phyloP scores from a whole-genome alignment of 1,140 invertebrate species.

The Popillia japonica region DNA sequence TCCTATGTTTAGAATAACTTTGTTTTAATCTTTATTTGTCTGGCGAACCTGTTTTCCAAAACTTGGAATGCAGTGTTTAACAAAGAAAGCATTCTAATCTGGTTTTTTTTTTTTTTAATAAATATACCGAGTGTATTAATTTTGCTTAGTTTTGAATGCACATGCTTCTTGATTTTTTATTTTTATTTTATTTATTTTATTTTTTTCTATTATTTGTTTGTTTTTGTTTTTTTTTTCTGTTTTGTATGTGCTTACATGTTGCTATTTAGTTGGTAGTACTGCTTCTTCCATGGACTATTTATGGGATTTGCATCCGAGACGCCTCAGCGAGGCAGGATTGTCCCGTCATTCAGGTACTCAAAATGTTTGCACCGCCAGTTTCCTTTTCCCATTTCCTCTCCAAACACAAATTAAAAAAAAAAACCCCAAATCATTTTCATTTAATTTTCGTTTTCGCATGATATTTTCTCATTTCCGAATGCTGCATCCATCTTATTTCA shows the following conservation, averaged over 20 bases:
- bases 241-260: slow-evolving; percentile 22
- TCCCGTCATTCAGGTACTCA: slow-evolving; percentile 73
- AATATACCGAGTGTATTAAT: neutral
- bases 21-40: neutral
- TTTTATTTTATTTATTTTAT: neutral
- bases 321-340: slow-evolving; percentile 74
- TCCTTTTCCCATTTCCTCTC: neutral
- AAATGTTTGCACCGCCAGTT: neutral
- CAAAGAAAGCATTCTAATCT: neutral
- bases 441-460: neutral
- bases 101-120: neutral
- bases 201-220: neutral
- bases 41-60: neutral
- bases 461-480: neutral
- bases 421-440: neutral
- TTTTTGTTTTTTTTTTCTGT: neutral
- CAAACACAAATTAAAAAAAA: neutral
- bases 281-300: slow-evolving; percentile 70
- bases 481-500: too few species aligned
- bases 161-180: neutral
- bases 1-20: neutral
- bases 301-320: slow-evolving; percentile 72
- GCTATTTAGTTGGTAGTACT: slow-evolving; percentile 39
- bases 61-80: neutral
- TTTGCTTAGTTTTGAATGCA: neutral